Percentiles rank a stretch among this genome's conserved stretches.
Evolutionary conservation across 2,888 invertebrate genomes (phyloP).

Genomic region (Masnerella sp.): DNA sequence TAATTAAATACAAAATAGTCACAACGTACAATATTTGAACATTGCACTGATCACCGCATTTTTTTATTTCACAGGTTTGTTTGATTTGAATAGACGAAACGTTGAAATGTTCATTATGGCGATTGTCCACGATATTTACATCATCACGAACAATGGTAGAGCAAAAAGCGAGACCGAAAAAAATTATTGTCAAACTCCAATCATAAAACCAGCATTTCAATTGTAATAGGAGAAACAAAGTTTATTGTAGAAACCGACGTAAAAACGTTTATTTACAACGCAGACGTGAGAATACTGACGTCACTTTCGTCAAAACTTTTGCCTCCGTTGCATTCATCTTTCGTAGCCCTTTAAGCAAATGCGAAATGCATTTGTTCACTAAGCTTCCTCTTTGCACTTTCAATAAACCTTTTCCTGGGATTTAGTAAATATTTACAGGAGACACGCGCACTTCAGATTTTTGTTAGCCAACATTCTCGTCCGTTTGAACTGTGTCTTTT

Average conservation of each 20-base stretch:
- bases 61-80: too few species aligned
- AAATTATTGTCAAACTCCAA: too few species aligned
- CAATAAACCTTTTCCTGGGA: not conserved
- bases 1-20: too few species aligned
- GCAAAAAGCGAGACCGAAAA: not conserved
- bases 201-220: too few species aligned
- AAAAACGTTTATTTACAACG: conserved; percentile 48
- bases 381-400: not conserved
- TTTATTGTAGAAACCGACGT: conserved; percentile 28
- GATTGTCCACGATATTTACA: conserved; percentile 1
- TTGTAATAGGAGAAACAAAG: conserved; percentile 18
- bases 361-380: not conserved
- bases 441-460: conserved; percentile 37
- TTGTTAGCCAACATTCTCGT: conserved; percentile 73
- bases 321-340: not conserved
- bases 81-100: too few species aligned
- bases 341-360: not conserved
- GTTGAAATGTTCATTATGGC: too few species aligned
- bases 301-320: not conserved
- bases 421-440: conserved; percentile 23
- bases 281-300: not conserved
- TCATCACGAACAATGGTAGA: not conserved
- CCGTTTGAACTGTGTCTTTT: conserved; percentile 63
- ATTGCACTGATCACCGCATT: too few species aligned
- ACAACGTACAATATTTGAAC: too few species aligned